Evolutionary conservation across 1,140 invertebrate species (phyloP).

Genomic region (Leptonema lineaticorne): DNA sequence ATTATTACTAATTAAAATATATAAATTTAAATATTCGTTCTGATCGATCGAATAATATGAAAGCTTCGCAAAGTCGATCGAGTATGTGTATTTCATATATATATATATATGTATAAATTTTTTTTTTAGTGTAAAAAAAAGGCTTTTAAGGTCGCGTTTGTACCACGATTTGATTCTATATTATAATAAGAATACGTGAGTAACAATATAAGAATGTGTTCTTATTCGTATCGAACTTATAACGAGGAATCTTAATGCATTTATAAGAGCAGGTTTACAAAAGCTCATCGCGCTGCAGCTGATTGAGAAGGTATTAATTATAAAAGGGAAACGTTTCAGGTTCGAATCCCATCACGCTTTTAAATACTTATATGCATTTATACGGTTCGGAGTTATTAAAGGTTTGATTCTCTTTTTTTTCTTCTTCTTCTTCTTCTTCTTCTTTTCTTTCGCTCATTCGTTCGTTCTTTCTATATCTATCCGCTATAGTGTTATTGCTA

Average conservation of each 20-base stretch:
- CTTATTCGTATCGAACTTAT: not conserved
- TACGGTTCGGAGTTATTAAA: slow-evolving; percentile 29
- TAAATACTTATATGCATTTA: slow-evolving; percentile 24
- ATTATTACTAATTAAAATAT: no score
- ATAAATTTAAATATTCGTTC: no score
- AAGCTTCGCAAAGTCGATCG: no score
- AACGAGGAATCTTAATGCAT: slow-evolving; percentile 26
- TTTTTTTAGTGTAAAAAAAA: not conserved
- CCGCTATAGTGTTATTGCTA: not conserved
- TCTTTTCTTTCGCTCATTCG: not conserved
- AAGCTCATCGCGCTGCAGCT: slow-evolving; percentile 26
- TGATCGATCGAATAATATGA: no score
- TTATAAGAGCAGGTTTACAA: slow-evolving; percentile 31
- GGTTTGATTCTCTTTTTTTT: slow-evolving; percentile 17
- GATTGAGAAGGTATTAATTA: slow-evolving; percentile 43
- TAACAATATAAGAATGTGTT: not conserved
- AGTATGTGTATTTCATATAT: no score
- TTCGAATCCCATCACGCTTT: slow-evolving; percentile 20
- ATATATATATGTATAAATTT: not conserved
- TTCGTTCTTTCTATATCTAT: not conserved
- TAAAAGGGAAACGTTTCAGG: slow-evolving; percentile 37
- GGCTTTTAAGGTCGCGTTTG: not conserved
- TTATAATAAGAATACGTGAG: not conserved
- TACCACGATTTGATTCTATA: not conserved
- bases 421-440: not conserved